phyloP scores from a whole-genome alignment of 2,888 invertebrate species.

The Pomacea canaliculata region DNA sequence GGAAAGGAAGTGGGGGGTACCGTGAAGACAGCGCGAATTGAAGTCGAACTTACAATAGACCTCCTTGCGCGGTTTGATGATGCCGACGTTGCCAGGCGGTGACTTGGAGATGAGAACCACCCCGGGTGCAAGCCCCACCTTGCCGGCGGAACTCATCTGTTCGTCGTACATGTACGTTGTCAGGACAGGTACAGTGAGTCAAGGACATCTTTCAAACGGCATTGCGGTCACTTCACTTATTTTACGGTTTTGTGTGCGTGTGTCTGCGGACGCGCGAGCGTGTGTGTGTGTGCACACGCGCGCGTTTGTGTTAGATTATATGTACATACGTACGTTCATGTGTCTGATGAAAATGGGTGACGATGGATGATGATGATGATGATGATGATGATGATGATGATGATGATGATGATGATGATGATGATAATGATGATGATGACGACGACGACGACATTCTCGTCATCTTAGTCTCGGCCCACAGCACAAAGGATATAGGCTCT shows the following conservation, averaged over 20 bases:
- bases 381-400: neutral
- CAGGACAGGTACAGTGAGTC: slow-evolving; percentile 52
- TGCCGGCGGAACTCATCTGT: slow-evolving; percentile 43
- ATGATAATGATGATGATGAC: neutral
- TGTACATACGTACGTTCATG: too few relatives aligned
- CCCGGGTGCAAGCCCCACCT: slow-evolving; percentile 50
- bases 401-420: neutral
- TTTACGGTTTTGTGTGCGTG: neutral
- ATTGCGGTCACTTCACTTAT: neutral
- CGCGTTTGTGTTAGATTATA: too few relatives aligned
- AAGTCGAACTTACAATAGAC: too few relatives aligned
- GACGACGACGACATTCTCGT: neutral
- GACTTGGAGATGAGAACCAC: slow-evolving; percentile 57
- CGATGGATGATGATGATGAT: too few relatives aligned
- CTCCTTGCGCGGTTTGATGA: slow-evolving; percentile 61
- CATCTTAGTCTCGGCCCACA: neutral
- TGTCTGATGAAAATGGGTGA: too few relatives aligned
- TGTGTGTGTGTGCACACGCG: too few relatives aligned
- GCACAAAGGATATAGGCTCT: slow-evolving; percentile 64
- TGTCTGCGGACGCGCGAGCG: too few relatives aligned
- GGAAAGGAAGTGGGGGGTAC: too few relatives aligned
- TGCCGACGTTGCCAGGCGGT: slow-evolving; percentile 62
- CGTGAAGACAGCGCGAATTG: too few relatives aligned
- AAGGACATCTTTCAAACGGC: neutral
- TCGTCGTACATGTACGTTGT: slow-evolving; percentile 64